Conservation (phyloP, 2,797 vertebrate genomes). For the Sphenopsis melanotis region DNA sequence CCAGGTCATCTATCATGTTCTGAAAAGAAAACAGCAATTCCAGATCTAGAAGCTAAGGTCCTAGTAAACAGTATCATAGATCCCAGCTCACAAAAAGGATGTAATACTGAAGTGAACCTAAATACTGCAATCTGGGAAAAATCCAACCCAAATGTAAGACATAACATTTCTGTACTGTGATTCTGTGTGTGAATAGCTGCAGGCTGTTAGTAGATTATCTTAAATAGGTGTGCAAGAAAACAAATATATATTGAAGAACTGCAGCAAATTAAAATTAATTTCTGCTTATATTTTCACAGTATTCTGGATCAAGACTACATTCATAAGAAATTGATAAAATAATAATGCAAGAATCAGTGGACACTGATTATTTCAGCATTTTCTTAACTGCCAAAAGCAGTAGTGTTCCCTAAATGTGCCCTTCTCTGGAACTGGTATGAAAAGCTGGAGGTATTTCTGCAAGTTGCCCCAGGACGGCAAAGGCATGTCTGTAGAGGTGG, state of each 20-base stretch:
- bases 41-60: neutral
- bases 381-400: neutral
- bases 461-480: neutral
- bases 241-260: neutral
- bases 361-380: neutral
- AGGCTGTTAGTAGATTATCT: neutral
- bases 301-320: neutral
- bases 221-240: neutral
- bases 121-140: neutral
- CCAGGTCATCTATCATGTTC: neutral
- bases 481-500: neutral
- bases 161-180: neutral
- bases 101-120: neutral
- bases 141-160: neutral
- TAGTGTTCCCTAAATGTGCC: neutral
- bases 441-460: neutral
- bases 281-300: neutral
- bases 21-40: neutral
- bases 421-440: accelerated
- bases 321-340: neutral
- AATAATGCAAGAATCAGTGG: neutral
- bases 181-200: neutral
- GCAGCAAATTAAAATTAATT: neutral
- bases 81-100: neutral
- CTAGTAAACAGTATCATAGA: neutral